Evolutionary conservation across 2,888 invertebrate species (phyloP).

Genomic region (Apamea sordens): DNA sequence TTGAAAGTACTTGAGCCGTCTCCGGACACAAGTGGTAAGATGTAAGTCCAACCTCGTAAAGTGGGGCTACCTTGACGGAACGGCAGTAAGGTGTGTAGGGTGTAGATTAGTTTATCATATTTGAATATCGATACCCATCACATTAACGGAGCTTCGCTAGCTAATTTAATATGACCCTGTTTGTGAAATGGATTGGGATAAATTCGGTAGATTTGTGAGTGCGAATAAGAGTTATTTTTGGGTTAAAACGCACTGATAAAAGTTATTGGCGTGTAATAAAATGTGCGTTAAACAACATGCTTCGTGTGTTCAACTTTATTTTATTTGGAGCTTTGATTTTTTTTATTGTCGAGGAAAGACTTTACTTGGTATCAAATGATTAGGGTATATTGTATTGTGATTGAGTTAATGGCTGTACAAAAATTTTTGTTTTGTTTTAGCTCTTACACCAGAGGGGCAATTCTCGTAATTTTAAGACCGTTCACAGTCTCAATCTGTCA

Average conservation of each 20-base stretch:
- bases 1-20: too few relatives aligned
- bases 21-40: too few relatives aligned
- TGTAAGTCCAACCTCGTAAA: too few relatives aligned
- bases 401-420: background rate
- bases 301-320: constrained; percentile 27
- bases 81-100: too few relatives aligned
- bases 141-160: too few relatives aligned
- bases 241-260: constrained; percentile 31
- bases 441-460: too few relatives aligned
- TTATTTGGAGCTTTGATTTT: constrained; percentile 19
- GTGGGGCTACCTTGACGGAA: too few relatives aligned
- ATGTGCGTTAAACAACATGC: constrained; percentile 20
- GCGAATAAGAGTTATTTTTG: constrained; percentile 34
- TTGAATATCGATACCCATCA: too few relatives aligned
- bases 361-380: background rate
- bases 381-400: background rate
- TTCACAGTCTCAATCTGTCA: too few relatives aligned
- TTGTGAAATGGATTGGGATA: constrained; percentile 14
- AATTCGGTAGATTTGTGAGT: constrained; percentile 28
- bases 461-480: too few relatives aligned
- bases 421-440: too few relatives aligned
- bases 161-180: background rate
- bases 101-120: too few relatives aligned
- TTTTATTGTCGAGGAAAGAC: constrained; percentile 13
- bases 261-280: constrained; percentile 47